phyloP scores from a whole-genome alignment of 2,888 invertebrate species.

The Patella depressa region DNA sequence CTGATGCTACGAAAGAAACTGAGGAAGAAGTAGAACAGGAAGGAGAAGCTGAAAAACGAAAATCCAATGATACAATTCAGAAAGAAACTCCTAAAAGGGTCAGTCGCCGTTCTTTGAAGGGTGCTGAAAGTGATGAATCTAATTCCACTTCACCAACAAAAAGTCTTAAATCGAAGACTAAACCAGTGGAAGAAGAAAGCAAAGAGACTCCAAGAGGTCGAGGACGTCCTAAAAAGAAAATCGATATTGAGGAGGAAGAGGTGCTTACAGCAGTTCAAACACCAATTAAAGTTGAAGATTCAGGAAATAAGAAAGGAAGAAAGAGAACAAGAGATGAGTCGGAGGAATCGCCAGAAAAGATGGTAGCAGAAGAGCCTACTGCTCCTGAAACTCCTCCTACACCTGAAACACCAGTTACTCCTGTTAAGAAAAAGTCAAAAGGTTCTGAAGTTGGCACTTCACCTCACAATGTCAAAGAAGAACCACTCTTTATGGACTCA shows the following conservation, averaged over 20 bases:
- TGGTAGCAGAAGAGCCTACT: conserved; percentile 18
- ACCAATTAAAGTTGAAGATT: conserved; percentile 26
- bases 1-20: neutral
- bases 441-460: conserved; percentile 21
- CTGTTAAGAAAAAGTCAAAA: conserved; percentile 22
- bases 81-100: neutral
- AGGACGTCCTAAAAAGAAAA: conserved; percentile 40
- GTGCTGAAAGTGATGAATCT: conserved; percentile 9
- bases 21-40: conserved; percentile 26
- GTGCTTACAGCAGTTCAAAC: conserved; percentile 10
- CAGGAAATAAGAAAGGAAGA: conserved; percentile 31
- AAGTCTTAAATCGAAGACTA: conserved; percentile 3
- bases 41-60: conserved; percentile 20
- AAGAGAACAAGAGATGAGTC: conserved; percentile 33
- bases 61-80: neutral
- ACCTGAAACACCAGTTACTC: conserved; percentile 27
- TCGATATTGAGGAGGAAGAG: conserved; percentile 27
- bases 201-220: conserved; percentile 33
- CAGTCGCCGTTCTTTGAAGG: neutral
- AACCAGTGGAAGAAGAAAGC: conserved; percentile 17
- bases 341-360: conserved; percentile 18
- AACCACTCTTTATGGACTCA: conserved; percentile 37
- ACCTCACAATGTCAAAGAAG: conserved; percentile 34
- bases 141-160: conserved; percentile 13
- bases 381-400: conserved; percentile 21